A percentile compares a stretch with the other conserved stretches of the same genome.
phyloP scores from a whole-genome alignment of 2,113 vertebrate genomes.

The Puffinus mauretanicus region DNA sequence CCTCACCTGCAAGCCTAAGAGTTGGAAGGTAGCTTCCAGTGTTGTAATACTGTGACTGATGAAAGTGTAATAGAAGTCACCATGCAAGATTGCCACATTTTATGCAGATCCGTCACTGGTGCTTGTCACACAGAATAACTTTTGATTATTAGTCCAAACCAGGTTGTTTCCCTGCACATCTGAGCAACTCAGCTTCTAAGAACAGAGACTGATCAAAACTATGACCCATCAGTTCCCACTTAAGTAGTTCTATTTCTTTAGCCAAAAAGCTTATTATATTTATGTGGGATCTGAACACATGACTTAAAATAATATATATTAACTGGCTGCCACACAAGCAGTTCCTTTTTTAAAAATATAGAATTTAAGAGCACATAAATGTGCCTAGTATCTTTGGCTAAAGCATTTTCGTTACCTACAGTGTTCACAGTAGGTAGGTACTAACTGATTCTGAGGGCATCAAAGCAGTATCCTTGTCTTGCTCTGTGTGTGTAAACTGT shows the following conservation, averaged over 20 bases:
- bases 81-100: background rate
- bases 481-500: background rate
- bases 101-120: background rate
- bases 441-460: background rate
- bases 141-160: background rate
- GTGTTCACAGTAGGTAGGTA: background rate
- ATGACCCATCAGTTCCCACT: background rate
- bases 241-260: background rate
- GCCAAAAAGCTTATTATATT: background rate
- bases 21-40: background rate
- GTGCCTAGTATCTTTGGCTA: background rate
- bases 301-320: background rate
- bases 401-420: background rate
- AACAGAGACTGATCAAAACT: background rate
- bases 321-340: background rate
- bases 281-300: background rate
- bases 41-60: background rate
- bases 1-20: background rate
- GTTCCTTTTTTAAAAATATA: background rate
- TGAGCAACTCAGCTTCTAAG: background rate
- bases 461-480: background rate
- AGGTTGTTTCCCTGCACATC: background rate
- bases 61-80: background rate
- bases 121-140: background rate
- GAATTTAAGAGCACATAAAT: background rate